Percentiles rank a stretch among this genome's conserved stretches.
These are phyloP conservation scores for Rhinoraja longicauda DNA, from an alignment of 2,797 vertebrate species.

Conservation along the genomic window DNA sequence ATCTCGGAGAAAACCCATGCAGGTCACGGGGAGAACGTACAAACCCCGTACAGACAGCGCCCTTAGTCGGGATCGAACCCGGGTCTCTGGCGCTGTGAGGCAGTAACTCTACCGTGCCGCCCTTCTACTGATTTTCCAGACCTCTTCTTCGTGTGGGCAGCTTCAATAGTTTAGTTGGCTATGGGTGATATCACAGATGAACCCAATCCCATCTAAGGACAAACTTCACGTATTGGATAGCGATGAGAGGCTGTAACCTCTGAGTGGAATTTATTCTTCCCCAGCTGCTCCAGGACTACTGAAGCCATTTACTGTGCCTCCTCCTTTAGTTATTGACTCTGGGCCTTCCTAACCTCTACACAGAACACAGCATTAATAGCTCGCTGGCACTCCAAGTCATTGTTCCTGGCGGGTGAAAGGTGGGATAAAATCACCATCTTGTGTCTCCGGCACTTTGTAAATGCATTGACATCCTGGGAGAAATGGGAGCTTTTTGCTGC, in stretches of 20 bases:
- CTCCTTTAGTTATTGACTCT: not conserved
- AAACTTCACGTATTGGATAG: not conserved
- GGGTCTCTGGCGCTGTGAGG: too few species aligned
- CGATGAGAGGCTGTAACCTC: not conserved
- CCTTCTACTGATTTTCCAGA: not conserved
- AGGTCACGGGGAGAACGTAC: too few species aligned
- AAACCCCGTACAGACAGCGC: too few species aligned
- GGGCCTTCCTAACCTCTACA: not conserved
- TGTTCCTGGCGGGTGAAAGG: not conserved
- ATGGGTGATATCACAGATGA: not conserved
- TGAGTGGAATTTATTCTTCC: not conserved
- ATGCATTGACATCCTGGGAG: not conserved
- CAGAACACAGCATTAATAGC: not conserved
- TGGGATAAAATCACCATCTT: not conserved
- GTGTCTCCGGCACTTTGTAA: not conserved
- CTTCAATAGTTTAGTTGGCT: not conserved
- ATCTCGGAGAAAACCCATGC: too few species aligned
- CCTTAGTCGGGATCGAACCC: too few species aligned
- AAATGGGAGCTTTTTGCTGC: not conserved
- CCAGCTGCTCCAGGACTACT: not conserved
- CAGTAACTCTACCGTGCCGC: too few species aligned
- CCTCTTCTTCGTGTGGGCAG: not conserved
- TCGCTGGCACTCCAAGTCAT: not conserved
- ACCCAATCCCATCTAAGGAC: not conserved
- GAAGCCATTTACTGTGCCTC: not conserved